These are phyloP conservation scores for Lasioglossum malachurum DNA, from an alignment of 2,888 invertebrate species.

Conservation along the genomic window DNA sequence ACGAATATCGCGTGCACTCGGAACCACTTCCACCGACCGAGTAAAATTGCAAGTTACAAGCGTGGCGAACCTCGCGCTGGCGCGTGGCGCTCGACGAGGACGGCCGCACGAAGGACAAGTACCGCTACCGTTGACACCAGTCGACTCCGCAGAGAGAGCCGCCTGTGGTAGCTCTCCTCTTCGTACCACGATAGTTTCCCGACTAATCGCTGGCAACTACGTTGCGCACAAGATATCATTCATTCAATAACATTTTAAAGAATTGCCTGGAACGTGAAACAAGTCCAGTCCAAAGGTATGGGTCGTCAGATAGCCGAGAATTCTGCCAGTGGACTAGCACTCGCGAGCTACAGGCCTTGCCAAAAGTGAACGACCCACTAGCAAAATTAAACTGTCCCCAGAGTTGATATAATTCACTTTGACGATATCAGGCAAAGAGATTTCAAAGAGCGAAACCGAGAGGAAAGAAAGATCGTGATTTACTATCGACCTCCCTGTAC, in stretches of 20 bases:
- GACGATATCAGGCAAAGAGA: neutral
- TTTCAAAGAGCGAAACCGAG: neutral
- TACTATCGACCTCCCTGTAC: neutral
- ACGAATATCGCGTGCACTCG: constrained; percentile 12
- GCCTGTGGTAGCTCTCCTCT: neutral
- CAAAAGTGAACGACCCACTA: neutral
- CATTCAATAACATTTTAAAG: neutral
- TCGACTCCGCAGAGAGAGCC: neutral
- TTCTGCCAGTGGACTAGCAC: neutral
- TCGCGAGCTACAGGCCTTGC: neutral
- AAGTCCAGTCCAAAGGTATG: neutral
- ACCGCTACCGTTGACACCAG: constrained; percentile 16
- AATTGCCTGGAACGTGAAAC: neutral
- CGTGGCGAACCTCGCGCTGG: neutral
- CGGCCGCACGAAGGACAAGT: constrained; percentile 25
- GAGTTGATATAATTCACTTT: neutral
- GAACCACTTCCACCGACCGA: constrained; percentile 36
- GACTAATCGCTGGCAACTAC: neutral
- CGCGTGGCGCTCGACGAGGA: constrained; percentile 8
- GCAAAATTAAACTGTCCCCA: neutral
- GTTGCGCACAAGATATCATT: neutral
- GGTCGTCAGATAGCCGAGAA: neutral
- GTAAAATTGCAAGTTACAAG: constrained; percentile 24
- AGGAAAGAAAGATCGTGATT: neutral
- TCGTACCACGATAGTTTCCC: neutral